Evolutionary conservation across 2,113 vertebrate species (phyloP), one percentile per base, ranked within the genome.

Genomic region (Tiliqua scincoides): DNA sequence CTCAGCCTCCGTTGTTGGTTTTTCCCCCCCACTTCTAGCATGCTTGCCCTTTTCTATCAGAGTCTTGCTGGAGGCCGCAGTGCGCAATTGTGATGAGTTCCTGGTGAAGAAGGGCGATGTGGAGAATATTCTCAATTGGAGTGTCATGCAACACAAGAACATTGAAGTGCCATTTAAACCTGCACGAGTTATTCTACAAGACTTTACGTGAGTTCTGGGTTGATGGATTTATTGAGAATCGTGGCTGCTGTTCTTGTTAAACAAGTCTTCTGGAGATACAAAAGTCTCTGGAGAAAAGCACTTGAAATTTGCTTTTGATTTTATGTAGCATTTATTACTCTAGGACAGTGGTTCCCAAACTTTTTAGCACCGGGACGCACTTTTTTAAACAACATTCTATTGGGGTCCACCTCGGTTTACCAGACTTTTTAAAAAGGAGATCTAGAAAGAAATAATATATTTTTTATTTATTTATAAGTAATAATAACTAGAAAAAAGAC

Each of bases 161-260:
- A 97, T 99, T 87, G 99, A 99, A 96, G 98, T 99, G 3, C 99
- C 99, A 0, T 99, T 99, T 95, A 98, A 96, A 78, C 98, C 99
- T 20, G 98, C 99, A 1, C 97, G 98, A 0, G 98, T 99, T 92
- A 99, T 99, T 92, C 96, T 99, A 27, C 99, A 99, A 91, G 99
- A 99, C 92, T 99, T 99, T 88, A 99, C 99, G 99, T 99, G 96
- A 93, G 98, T 96, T 72, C 70, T 2, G 6, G 21, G 27, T n/a
- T 48, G 43, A 48, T 48, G 4, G 43, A 8, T 48, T 48, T 4
- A 48, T 48, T 48, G 43, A 48, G 8, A 48, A 48, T 48, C 4
- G 4, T 48, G 43, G 43, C 43, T 48, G 43, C 43, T 48, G 43
- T 48, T 3, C 84, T 74, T 78, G 15, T 63, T 79, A 30, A 89